Evolutionary conservation across 2,888 invertebrate species (phyloP).

Genomic region (Frankliniella fusca): DNA sequence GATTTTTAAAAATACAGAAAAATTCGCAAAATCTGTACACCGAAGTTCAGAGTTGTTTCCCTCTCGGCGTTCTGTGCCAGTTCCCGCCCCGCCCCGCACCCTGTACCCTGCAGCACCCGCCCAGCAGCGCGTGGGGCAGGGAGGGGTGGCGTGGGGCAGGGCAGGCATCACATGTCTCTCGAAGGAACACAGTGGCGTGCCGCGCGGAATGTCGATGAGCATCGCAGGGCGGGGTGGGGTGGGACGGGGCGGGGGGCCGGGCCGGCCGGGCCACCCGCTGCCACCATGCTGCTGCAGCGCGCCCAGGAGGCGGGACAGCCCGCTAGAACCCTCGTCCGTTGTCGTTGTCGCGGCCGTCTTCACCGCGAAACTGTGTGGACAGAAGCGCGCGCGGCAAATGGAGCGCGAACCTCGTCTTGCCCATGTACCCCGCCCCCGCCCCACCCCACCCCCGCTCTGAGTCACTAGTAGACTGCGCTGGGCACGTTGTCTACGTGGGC

Average conservation of each 20-base stretch:
- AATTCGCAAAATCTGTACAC: no score
- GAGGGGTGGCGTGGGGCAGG: neutral
- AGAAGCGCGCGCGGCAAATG: neutral
- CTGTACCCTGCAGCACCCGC: neutral
- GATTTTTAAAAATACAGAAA: no score
- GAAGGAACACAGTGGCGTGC: neutral
- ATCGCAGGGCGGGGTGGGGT: neutral
- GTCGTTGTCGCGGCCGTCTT: neutral
- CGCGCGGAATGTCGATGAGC: constrained; percentile 1
- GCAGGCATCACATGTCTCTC: neutral
- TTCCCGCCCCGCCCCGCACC: no score
- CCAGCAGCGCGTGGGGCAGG: neutral
- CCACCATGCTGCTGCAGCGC: neutral
- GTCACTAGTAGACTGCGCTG: neutral
- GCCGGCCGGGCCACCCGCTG: neutral
- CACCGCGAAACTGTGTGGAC: neutral
- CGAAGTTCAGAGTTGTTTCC: no score
- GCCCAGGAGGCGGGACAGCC: neutral
- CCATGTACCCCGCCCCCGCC: neutral
- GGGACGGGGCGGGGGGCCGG: neutral
- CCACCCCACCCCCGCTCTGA: neutral
- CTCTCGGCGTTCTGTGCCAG: no score
- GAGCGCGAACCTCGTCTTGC: neutral
- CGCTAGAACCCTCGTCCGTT: neutral
- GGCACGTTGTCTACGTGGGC: neutral